phyloP scores from a whole-genome alignment of 2,797 vertebrate genomes.

The Siniperca obscura region DNA sequence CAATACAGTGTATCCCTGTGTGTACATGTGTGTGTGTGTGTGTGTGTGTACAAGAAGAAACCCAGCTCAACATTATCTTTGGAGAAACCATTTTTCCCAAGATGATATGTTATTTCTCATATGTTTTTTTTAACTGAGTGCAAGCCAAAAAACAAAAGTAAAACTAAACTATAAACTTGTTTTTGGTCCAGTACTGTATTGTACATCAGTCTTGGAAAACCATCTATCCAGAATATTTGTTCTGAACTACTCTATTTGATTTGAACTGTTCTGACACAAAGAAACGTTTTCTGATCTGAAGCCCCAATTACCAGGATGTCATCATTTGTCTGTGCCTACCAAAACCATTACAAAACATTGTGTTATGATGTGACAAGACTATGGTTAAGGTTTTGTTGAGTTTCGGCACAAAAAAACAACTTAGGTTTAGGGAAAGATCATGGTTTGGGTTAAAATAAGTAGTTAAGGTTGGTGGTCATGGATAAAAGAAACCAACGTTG shows the following conservation, averaged over 20 bases:
- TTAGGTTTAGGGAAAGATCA: background rate
- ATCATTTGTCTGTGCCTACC: too few relatives aligned
- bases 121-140: slow-evolving; percentile 18
- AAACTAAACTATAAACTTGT: background rate
- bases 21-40: slow-evolving; percentile 6
- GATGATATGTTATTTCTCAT: background rate
- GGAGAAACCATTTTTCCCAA: slow-evolving; percentile 20
- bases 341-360: too few relatives aligned
- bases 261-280: too few relatives aligned
- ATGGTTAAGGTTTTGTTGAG: too few relatives aligned
- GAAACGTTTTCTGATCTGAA: too few relatives aligned
- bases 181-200: background rate
- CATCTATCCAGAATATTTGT: background rate
- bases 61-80: slow-evolving; percentile 9
- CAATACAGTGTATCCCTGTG: background rate
- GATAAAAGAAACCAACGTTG: background rate
- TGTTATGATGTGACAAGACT: too few relatives aligned
- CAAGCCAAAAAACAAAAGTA: slow-evolving; percentile 11
- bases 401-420: too few relatives aligned
- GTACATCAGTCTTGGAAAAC: background rate
- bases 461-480: too few relatives aligned
- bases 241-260: too few relatives aligned
- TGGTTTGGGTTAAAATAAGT: background rate
- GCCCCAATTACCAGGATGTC: too few relatives aligned
- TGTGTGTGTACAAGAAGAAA: slow-evolving; percentile 2